Base-by-base conservation (phyloP, 2,888 invertebrate species). In the Linnaemya vulpina region DNA sequence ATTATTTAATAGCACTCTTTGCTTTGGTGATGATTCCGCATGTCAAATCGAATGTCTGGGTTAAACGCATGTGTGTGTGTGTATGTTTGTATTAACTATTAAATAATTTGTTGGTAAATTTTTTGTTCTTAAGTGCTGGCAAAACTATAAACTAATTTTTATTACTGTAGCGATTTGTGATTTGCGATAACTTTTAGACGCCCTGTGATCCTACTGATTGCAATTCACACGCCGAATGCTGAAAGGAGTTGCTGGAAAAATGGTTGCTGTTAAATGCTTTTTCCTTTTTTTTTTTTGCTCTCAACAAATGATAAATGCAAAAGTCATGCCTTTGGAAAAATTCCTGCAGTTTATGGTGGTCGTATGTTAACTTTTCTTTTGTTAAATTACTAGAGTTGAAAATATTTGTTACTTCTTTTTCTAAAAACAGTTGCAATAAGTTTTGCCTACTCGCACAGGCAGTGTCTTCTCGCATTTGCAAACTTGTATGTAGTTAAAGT, bases 321-420 rank as follows among this genome's bases (percentile, higher is more conserved):
- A 77, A 77, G 77, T 83, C 76, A 77, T 73, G 77, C 53, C 73
- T 60, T 77, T 60, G 43, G 60, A 60, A 77, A 38, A 51, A 73
- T 77, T 60, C 53, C 71, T 65, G 60, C 40, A 65, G 46, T 43
- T 81, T 62, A n/a, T 17, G 9, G 51, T 9, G 51, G 17, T 58
- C 8, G 15, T 40, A 65, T 77, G 25, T 83, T 68, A 83, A 83
- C 53, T 78, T 73, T 83, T 30, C 65, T 30, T 55, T 75, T 73
- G 62, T 62, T 49, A 63, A 49, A 76, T 25, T 67, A 67, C 40
- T 51, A 25, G 13, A 22, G 53, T 55, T 46, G 11, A 10, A 35
- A 55, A 70, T 70, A 68, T 63, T 63, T 53, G 22, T 40, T 58
- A 9, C 22, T 58, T 22, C 7, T 22, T 3, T 25, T 22, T 25